phyloP scores from a whole-genome alignment of 2,797 vertebrate genomes.

The Microctenopoma lineatum region DNA sequence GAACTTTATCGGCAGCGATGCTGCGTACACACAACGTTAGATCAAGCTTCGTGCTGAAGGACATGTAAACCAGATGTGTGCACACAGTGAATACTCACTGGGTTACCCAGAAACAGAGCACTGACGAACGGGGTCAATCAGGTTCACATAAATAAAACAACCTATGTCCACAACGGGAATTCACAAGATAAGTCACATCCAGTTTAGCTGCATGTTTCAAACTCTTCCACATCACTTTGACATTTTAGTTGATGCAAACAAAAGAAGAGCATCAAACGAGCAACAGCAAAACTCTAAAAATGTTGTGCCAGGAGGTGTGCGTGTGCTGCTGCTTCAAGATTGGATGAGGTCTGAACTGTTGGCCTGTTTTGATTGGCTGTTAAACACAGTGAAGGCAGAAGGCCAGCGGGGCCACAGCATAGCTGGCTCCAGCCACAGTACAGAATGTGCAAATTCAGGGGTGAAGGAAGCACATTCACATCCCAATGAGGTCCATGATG shows the following conservation, averaged over 20 bases:
- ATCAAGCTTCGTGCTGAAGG: constrained; percentile 23
- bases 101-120: neutral
- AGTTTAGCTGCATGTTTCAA: neutral
- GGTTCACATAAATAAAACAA: constrained; percentile 4
- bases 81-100: constrained; percentile 27
- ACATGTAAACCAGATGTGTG: constrained; percentile 28
- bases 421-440: constrained; percentile 35
- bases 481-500: neutral
- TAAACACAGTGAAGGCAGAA: constrained; percentile 30
- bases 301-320: constrained; percentile 60
- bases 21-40: constrained; percentile 25
- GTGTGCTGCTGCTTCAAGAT: constrained; percentile 55
- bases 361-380: constrained; percentile 66
- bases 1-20: constrained; percentile 6
- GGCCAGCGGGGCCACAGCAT: constrained; percentile 25
- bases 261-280: constrained; percentile 1
- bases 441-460: constrained; percentile 30
- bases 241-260: neutral
- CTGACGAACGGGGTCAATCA: constrained; percentile 5
- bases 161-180: neutral
- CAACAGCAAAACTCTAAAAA: constrained; percentile 14
- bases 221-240: neutral
- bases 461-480: neutral
- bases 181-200: neutral
- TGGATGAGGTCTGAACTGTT: constrained; percentile 67